Evolutionary conservation across 2,113 vertebrate genomes (phyloP), one percentile per base, ranked within the genome.

Genomic region (Antechinus stuartii): DNA sequence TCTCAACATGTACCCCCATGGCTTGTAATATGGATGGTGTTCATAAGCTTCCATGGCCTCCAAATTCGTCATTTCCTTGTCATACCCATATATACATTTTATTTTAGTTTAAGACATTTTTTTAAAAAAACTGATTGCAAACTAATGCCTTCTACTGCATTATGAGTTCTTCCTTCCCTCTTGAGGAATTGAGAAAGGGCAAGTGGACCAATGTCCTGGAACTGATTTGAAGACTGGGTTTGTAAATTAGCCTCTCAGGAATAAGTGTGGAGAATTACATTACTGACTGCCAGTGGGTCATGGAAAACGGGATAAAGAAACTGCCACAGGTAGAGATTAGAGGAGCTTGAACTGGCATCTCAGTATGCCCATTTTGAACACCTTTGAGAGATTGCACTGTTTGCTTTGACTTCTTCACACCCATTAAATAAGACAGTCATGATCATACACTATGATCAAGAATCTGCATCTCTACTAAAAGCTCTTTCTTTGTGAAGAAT

Each of bases 371-470:
- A 89, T 93, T 49, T 90, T 1, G 19, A 92, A 97, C 55, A 2
- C 23, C 47, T 91, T 25, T 12, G 49, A 53, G 12, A 90, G 1
- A 2, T 11, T 90, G 96, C 46, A 91, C 0, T 94, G 26, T 89
- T 95, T 93, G 56, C 49, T 54, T 92, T 95, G 92, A 94, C 12
- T 92, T 93, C 95, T 95, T 89, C 54, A 47, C n/a, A 92, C 6
- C 9, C 35, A 90, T 92, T 96, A 91, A 94, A 91, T 57, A 84
- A 95, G 95, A 53, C 19, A 56, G 92, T 90, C 24, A 84, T 8
- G 49, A 35, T 68, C 50, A 30, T 30, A 25, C 3, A 30, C 16
- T 42, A 84, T 42, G 68, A 84, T 84, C n/a, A 84, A 42, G 68
- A 84, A 84, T 42, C n/a, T 84, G 68, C 35, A 8, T 42, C 35